These are phyloP conservation scores for Anthoptus insignis DNA, from an alignment of 2,888 invertebrate genomes.

Conservation along the genomic window DNA sequence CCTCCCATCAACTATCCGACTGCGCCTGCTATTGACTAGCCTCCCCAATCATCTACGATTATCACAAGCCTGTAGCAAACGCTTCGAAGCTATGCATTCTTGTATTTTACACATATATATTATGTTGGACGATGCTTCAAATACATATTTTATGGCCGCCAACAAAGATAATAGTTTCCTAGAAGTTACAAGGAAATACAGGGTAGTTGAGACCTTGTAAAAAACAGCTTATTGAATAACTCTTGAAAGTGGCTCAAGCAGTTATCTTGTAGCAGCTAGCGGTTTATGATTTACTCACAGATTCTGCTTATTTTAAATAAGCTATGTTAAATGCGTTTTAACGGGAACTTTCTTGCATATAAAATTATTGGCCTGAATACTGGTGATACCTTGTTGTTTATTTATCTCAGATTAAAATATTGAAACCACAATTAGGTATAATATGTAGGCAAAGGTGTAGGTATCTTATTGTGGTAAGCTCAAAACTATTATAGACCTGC, in stretches of 20 bases:
- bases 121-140: constrained; percentile 39
- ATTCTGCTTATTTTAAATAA: constrained; percentile 34
- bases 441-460: no score
- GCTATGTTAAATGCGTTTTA: constrained; percentile 28
- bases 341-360: constrained; percentile 24
- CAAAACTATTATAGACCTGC: no score
- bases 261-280: constrained; percentile 36
- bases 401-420: no score
- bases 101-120: no score
- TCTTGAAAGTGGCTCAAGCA: constrained; percentile 27
- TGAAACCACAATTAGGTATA: no score
- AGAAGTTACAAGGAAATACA: constrained; percentile 17
- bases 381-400: no score
- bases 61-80: no score
- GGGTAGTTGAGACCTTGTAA: constrained; percentile 15
- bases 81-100: no score
- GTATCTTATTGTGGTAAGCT: no score
- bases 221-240: constrained; percentile 30
- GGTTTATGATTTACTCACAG: constrained; percentile 30
- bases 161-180: constrained; percentile 9
- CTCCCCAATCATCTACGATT: no score
- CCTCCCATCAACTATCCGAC: no score
- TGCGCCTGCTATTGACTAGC: no score
- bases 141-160: constrained; percentile 61
- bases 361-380: constrained; percentile 15